Base-by-base conservation (phyloP, 2,888 invertebrate genomes). In the Elegia similella region DNA sequence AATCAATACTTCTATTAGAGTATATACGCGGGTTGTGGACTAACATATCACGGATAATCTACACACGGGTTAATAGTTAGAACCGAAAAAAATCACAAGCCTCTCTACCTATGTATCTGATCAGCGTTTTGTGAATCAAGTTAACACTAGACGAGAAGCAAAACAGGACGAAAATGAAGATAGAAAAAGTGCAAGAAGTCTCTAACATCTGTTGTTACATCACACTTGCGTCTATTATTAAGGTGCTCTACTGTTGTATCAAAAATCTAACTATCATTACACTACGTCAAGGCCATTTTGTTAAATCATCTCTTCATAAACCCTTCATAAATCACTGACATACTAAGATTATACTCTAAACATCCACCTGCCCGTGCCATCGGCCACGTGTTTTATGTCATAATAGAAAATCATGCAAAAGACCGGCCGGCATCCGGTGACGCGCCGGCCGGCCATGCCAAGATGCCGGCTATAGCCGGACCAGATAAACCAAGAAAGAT, bases 1-100 rank as follows among this genome's bases (percentile, higher is more conserved):
- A 83, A 85, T 83, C 86, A 77, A 84, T 84, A 57, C 56, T 23
- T 13, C 43, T 13, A 53, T 15, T 38, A 38, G 7, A 54, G 43
- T 16, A 30, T 29, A 43, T 30, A 43, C 30, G 23, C 12, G 13
- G 7, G 13, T 23, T 34, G 16, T 46, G 8, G 38, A 38, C 38
- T 1, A 2, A 6, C 32, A 50, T 17, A 34, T 16, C 50, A 48
- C 15, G 6, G 50, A 50, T 12, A 38, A 38, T 50, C 48, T 34
- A 38, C 34, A 50, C 16, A 50, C 12, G 12, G 34, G n/a, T n/a
- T n/a, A n/a, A n/a, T 15, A n/a, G 29, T 12, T 10, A 29, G 13
- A 47, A 47, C 23, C 47, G n/a, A 47, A 12, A 7, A 0, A 47
- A 47, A 6, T 32, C 32, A 32, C n/a, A 23, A 16, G 6, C 12